These are phyloP conservation scores for Fregata magnificens DNA, from an alignment of 2,113 vertebrate species.

Conservation along the genomic window DNA sequence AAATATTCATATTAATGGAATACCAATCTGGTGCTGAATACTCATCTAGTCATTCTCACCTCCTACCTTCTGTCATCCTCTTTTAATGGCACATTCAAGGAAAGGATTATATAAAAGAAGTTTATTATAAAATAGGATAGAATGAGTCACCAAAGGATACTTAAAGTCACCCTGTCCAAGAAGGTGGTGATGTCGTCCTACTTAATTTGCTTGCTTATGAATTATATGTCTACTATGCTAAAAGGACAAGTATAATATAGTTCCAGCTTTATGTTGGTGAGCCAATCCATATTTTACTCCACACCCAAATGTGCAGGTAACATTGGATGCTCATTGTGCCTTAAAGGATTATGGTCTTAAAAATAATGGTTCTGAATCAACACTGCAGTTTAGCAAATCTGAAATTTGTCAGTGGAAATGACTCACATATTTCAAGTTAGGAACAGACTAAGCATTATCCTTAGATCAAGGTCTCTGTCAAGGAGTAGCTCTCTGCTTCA, in stretches of 20 bases:
- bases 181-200: conserved; percentile 45
- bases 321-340: background rate
- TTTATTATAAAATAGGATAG: conserved; percentile 62
- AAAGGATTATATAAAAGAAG: conserved; percentile 50
- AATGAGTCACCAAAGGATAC: conserved; percentile 61
- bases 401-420: background rate
- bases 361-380: background rate
- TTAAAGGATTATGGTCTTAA: conserved; percentile 12
- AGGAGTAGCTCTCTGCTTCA: background rate
- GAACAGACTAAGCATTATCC: background rate
- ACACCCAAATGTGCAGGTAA: background rate
- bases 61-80: conserved; percentile 52
- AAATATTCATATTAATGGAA: conserved; percentile 38
- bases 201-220: conserved; percentile 42
- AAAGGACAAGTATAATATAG: conserved; percentile 1
- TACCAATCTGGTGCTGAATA: conserved; percentile 25
- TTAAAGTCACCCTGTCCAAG: conserved; percentile 37
- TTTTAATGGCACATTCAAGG: conserved; percentile 51
- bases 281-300: conserved; percentile 4
- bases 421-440: background rate
- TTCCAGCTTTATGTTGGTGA: background rate
- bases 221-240: background rate
- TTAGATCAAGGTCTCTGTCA: background rate
- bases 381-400: background rate
- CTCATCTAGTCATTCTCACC: conserved; percentile 37